Conservation (phyloP, 23 tunicate species). For the Aplidium turbinatum region DNA sequence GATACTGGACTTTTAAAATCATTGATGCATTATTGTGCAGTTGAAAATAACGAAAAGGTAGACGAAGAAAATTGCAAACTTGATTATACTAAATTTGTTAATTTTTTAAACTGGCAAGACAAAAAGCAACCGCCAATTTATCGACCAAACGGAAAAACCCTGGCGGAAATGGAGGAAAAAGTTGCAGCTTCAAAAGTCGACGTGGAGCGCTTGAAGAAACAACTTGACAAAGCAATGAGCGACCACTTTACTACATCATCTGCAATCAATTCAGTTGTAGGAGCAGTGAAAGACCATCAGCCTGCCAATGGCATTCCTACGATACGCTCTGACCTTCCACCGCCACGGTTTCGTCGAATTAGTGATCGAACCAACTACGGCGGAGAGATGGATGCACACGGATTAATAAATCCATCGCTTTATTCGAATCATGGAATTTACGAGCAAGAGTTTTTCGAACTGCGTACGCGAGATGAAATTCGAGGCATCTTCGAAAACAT, state of each 20-base stretch:
- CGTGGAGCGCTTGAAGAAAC: conserved; percentile 55
- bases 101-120: conserved; percentile 90
- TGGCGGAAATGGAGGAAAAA: background rate
- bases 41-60: conserved; percentile 16
- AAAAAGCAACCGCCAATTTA: conserved; percentile 25
- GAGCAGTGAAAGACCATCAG: conserved; percentile 8
- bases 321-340: conserved; percentile 77
- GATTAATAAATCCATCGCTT: conserved; percentile 72
- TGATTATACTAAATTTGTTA: conserved; percentile 83
- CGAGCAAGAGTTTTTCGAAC: conserved; percentile 82
- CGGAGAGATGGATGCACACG: conserved; percentile 77
- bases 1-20: conserved; percentile 61
- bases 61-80: conserved; percentile 46
- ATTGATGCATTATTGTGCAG: conserved; percentile 75
- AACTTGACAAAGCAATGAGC: conserved; percentile 78
- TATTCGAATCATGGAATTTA: conserved; percentile 66
- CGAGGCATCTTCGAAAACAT: conserved; percentile 26
- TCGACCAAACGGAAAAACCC: background rate
- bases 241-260: conserved; percentile 85
- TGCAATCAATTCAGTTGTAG: conserved; percentile 39
- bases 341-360: conserved; percentile 74
- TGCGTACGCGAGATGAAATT: conserved; percentile 70
- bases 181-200: background rate
- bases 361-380: conserved; percentile 85
- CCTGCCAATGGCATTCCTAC: conserved; percentile 86